Conservation (phyloP, 2,797 vertebrate species). For the Mus spretus region DNA sequence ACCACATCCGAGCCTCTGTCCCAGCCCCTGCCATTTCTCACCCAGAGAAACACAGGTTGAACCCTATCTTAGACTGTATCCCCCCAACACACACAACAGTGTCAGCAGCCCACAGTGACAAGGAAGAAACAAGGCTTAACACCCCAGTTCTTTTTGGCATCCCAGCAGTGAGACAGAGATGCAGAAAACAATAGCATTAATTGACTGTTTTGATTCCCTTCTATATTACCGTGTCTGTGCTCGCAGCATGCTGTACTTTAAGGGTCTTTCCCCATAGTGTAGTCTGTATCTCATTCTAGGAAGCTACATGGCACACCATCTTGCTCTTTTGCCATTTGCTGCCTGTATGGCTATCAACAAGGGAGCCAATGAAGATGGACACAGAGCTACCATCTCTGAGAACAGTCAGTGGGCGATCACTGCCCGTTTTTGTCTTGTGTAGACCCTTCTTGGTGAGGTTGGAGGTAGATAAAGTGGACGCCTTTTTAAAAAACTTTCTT, state of each 20-base stretch:
- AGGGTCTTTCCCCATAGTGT: background rate
- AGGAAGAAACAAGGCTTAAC: background rate
- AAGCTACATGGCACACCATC: background rate
- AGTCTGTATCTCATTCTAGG: background rate
- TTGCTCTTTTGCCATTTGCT: background rate
- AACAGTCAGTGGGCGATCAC: background rate
- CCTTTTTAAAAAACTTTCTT: background rate
- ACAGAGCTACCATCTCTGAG: background rate
- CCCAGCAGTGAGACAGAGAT: background rate
- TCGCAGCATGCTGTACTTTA: rapidly evolving
- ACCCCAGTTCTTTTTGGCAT: background rate
- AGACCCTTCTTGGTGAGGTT: background rate
- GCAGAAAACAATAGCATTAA: background rate
- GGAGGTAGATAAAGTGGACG: constrained; percentile 17
- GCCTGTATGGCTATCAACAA: background rate
- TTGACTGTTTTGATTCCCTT: background rate
- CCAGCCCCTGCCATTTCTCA: background rate
- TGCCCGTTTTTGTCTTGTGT: background rate
- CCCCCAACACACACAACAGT: background rate
- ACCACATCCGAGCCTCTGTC: too few relatives aligned
- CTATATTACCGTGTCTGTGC: background rate
- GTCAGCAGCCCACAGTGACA: background rate
- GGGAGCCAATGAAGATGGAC: background rate
- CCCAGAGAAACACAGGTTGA: background rate
- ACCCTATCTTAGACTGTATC: background rate